Conservation (phyloP, 2,888 invertebrate genomes). For the Salticus scenicus region DNA sequence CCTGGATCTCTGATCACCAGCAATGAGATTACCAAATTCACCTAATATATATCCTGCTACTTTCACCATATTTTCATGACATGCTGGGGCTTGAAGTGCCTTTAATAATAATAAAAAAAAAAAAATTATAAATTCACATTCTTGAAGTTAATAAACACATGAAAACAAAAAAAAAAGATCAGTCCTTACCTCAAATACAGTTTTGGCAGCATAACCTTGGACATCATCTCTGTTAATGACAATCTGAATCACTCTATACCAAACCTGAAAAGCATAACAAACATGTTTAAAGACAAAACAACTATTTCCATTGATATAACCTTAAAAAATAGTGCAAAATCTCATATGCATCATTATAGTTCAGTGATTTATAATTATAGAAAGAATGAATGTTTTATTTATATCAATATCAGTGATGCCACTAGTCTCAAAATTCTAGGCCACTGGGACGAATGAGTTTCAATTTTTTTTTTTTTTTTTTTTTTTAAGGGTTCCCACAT, state of each 20-base stretch:
- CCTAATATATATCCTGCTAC: conserved; percentile 99
- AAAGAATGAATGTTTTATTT: too few species aligned
- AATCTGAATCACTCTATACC: conserved; percentile 99
- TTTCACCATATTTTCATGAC: conserved; percentile 99
- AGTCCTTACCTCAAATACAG: conserved; percentile 92
- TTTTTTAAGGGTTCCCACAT: too few species aligned
- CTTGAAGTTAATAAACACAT: not conserved
- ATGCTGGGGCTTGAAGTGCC: conserved; percentile 98
- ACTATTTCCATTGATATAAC: too few species aligned
- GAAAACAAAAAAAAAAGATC: too few species aligned
- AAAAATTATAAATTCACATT: not conserved
- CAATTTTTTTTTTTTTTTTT: too few species aligned
- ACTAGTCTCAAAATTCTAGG: too few species aligned
- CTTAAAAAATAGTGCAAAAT: too few species aligned
- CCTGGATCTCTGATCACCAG: conserved; percentile 95
- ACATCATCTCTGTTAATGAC: conserved; percentile 99
- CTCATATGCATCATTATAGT: too few species aligned
- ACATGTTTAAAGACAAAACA: too few species aligned
- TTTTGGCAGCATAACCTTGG: conserved; percentile 99
- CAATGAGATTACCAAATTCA: conserved; percentile 99
- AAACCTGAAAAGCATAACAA: conserved; percentile 77
- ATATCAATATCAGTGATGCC: too few species aligned
- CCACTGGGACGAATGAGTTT: too few species aligned
- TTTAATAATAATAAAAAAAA: conserved; percentile 74
- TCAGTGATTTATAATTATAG: too few species aligned